Percentiles rank a stretch among this genome's conserved stretches.
Conservation (phyloP, 2,888 invertebrate genomes). For the Troides helena region DNA sequence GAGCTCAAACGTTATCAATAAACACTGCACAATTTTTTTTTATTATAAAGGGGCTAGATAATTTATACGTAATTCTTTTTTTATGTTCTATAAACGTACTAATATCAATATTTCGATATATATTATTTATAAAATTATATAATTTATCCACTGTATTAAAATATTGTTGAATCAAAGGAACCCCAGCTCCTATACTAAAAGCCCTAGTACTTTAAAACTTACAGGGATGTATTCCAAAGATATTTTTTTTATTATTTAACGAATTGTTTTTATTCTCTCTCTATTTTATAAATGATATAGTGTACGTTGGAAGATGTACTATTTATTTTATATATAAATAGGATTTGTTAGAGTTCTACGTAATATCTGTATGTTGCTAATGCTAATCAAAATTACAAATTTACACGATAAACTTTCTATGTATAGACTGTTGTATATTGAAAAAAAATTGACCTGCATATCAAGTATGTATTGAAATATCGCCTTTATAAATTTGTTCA, state of each 20-base stretch:
- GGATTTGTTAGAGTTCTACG: not conserved
- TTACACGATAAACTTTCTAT: not conserved
- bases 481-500: not conserved
- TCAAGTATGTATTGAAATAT: conserved; percentile 7
- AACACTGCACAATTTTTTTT: conserved; percentile 43
- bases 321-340: conserved; percentile 7
- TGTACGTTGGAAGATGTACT: conserved; percentile 2
- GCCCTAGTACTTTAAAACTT: conserved; percentile 15
- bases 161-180: not conserved
- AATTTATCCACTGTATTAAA: not conserved
- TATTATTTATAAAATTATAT: not conserved
- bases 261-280: conserved; percentile 33
- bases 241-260: conserved; percentile 36
- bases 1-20: conserved; percentile 81
- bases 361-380: conserved; percentile 1
- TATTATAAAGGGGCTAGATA: conserved; percentile 6
- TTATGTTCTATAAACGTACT: not conserved
- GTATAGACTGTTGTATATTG: conserved; percentile 1
- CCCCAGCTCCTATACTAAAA: conserved; percentile 8
- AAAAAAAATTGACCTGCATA: conserved; percentile 5
- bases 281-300: not conserved
- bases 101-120: not conserved
- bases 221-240: conserved; percentile 33
- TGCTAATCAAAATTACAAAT: not conserved
- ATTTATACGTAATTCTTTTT: not conserved